Conservation (phyloP, 2,888 invertebrate genomes). For the Ditula angustiorana region DNA sequence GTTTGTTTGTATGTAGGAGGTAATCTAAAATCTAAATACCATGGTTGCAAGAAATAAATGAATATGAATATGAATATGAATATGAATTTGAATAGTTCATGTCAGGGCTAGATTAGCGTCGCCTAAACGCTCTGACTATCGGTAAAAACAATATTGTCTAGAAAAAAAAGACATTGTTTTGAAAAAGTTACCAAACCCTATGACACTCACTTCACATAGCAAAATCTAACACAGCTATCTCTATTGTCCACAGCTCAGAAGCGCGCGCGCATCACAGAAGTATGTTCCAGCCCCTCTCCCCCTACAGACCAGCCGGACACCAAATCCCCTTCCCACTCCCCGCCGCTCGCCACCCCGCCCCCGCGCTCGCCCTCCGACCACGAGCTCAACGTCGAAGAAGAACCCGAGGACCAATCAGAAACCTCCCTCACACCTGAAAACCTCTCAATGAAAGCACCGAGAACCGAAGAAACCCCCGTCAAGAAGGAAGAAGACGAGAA, state of each 20-base stretch:
- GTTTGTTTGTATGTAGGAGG: too few species aligned
- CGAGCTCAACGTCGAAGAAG: slow-evolving; percentile 85
- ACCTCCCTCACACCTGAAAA: slow-evolving; percentile 91
- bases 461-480: slow-evolving; percentile 78
- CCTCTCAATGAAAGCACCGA: slow-evolving; percentile 90
- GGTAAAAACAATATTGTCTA: too few species aligned
- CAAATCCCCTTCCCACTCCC: slow-evolving; percentile 68
- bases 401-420: slow-evolving; percentile 79
- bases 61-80: too few species aligned
- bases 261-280: slow-evolving; percentile 79
- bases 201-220: too few species aligned
- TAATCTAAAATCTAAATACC: too few species aligned
- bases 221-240: slow-evolving; percentile 24
- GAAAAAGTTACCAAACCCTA: too few species aligned
- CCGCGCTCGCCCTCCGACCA: slow-evolving; percentile 81
- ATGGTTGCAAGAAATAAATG: too few species aligned
- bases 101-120: too few species aligned
- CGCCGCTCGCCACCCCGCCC: slow-evolving; percentile 70
- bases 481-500: slow-evolving; percentile 81
- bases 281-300: slow-evolving; percentile 77
- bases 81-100: too few species aligned
- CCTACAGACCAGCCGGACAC: slow-evolving; percentile 63
- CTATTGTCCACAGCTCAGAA: slow-evolving; percentile 77
- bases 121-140: too few species aligned
- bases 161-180: too few species aligned